Conservation (phyloP, 1,140 invertebrate genomes). For the Cylas formicarius region DNA sequence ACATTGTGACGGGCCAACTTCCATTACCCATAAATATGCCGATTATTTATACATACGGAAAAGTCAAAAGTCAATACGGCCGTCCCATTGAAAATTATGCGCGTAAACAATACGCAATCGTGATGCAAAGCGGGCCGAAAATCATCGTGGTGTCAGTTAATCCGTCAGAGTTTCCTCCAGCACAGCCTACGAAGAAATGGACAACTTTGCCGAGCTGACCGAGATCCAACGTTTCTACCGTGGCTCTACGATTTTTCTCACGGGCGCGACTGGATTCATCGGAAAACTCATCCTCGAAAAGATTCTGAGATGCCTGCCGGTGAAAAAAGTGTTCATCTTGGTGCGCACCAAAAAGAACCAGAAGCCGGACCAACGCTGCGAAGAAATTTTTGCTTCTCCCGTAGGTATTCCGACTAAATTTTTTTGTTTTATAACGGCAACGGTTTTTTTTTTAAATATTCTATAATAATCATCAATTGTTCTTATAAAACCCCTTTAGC, state of each 20-base stretch:
- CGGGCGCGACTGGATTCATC: slow-evolving; percentile 58
- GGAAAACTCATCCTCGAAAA: slow-evolving; percentile 55
- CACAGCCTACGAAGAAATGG: no score
- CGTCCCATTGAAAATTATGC: no score
- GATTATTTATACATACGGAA: no score
- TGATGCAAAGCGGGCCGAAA: no score
- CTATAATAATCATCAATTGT: no score
- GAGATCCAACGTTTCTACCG: slow-evolving; percentile 31
- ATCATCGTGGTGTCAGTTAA: no score
- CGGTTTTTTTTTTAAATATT: background rate
- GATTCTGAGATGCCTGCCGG: slow-evolving; percentile 36
- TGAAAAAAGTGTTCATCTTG: slow-evolving; percentile 64
- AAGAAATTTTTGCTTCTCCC: slow-evolving; percentile 54
- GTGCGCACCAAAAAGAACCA: slow-evolving; percentile 69
- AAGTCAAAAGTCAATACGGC: no score
- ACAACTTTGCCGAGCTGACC: slow-evolving; percentile 6
- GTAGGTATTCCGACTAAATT: slow-evolving; percentile 40
- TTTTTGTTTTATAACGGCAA: background rate
- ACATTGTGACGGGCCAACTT: no score
- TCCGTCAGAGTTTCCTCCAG: no score
- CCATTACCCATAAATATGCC: no score
- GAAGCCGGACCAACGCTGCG: slow-evolving; percentile 51
- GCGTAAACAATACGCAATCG: no score
- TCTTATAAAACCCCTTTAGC: no score
- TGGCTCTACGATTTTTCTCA: slow-evolving; percentile 45